Base-by-base conservation (phyloP, 1,140 invertebrate genomes). In the Oedothorax gibbosus region DNA sequence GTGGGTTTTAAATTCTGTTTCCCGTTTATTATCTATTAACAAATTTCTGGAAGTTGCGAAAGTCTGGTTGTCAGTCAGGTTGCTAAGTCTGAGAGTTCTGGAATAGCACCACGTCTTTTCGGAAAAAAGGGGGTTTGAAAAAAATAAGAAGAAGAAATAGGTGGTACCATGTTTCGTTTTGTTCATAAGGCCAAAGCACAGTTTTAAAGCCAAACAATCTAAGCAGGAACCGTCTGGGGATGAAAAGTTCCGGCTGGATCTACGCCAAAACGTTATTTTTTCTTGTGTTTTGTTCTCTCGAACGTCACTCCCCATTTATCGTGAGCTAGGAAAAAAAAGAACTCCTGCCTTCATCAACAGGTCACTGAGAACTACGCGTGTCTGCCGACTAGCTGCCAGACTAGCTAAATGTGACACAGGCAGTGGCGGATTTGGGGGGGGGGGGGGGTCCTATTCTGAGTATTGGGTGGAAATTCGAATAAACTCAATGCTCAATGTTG, bases 121-220 rank as follows among this genome's bases (percentile, higher is more conserved):
- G 54, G 21, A n/a, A 18, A 49, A 60, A 66, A 80, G 35, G 21
- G 14, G 35, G 35, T 35, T 35, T 35, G 35, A 35, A 35, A 1
- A 35, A 35, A 35, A n/a, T n/a, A 35, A 35, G 9, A 53, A 56
- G 7, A 56, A 75, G 20, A 18, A 57, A 77, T 56, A 71, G 53
- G 49, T 69, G 62, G 18, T 49, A 65, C 65, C 66, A 81, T 81
- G 78, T 81, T 81, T 81, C 78, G 62, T 81, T 81, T 81, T 81
- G 64, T 81, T 71, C n/a, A 35, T 56, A 35, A 66, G 15, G 54
- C n/a, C 69, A 14, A 57, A 60, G 68, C 18, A 50, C 65, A 18
- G 51, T 60, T 68, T 49, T 68, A 71, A 71, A 51, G 53, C 14
- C 78, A 81, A 81, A 81, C 78, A 81, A 71, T 50, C 35, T 71